phyloP scores from a whole-genome alignment of 2,113 vertebrate species.

The Manacus vitellinus region DNA sequence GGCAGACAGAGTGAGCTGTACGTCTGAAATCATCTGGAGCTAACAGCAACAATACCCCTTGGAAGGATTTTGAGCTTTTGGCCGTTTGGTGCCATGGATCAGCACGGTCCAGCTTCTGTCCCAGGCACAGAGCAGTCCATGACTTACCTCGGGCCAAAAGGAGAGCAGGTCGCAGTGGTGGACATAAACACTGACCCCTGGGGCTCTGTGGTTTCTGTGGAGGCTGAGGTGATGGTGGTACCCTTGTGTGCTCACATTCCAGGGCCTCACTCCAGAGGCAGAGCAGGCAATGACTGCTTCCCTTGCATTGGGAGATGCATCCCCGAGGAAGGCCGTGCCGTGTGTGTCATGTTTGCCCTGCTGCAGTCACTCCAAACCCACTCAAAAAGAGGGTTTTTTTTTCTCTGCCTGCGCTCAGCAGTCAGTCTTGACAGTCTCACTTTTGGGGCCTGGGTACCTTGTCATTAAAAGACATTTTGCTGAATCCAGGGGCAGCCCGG shows the following conservation, averaged over 20 bases:
- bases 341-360: neutral
- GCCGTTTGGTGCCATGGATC: neutral
- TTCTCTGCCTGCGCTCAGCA: neutral
- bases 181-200: neutral
- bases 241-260: fast-evolving
- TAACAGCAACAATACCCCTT: fast-evolving
- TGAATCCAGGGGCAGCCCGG: neutral
- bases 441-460: neutral
- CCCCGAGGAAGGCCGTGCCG: neutral
- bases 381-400: neutral
- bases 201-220: neutral
- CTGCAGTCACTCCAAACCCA: neutral
- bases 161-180: neutral
- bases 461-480: neutral
- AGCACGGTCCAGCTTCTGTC: neutral
- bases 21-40: fast-evolving
- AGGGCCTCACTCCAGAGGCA: neutral
- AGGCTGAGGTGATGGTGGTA: neutral
- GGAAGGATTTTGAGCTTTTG: neutral
- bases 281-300: neutral
- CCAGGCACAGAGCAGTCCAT: fast-evolving
- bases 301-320: neutral
- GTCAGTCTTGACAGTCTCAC: neutral
- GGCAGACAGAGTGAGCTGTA: fast-evolving
- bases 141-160: neutral